Percentiles rank a stretch among this genome's conserved stretches.
Conservation (phyloP, 2,113 vertebrate genomes). For the Silurus asotus region DNA sequence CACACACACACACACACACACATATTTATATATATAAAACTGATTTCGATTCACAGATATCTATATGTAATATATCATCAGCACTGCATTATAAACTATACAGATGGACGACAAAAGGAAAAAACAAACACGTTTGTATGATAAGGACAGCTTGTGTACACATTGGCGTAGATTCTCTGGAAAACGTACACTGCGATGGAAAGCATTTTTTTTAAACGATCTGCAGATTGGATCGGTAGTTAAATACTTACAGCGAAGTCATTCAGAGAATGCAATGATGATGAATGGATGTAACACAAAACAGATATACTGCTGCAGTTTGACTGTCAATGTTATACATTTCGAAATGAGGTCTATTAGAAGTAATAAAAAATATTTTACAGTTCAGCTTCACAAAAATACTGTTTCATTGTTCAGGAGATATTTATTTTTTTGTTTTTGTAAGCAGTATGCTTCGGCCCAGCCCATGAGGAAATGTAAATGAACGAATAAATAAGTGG, state of each 20-base stretch:
- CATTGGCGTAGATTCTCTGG: background rate
- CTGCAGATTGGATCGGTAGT: background rate
- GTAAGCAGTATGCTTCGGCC: background rate
- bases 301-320: too few relatives aligned
- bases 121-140: background rate
- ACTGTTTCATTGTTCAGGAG: background rate
- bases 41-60: background rate
- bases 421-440: background rate
- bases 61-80: background rate
- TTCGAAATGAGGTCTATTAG: background rate
- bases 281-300: background rate
- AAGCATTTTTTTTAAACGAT: background rate
- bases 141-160: background rate
- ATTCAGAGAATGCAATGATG: background rate
- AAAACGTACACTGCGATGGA: background rate
- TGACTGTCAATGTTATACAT: too few relatives aligned
- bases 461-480: slow-evolving; percentile 17
- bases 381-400: background rate
- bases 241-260: too few relatives aligned
- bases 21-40: too few relatives aligned
- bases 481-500: slow-evolving; percentile 28
- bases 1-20: too few relatives aligned
- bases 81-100: background rate
- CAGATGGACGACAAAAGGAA: background rate
- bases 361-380: background rate